Evolutionary conservation across 2,113 vertebrate species (phyloP).

Genomic region (Vidua chalybeata): DNA sequence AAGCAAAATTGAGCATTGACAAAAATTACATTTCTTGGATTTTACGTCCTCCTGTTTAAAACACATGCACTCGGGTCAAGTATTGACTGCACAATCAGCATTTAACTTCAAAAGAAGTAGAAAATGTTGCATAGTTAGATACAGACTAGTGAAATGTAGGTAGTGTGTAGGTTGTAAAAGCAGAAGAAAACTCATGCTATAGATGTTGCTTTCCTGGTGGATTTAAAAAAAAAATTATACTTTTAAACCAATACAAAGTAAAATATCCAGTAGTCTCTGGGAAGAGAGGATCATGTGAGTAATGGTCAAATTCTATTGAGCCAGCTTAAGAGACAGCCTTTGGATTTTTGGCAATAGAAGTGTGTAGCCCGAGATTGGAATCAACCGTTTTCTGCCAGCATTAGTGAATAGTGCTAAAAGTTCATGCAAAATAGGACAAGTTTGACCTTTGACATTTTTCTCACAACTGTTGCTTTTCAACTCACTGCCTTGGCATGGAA

Average conservation of each 20-base stretch:
- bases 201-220: not conserved
- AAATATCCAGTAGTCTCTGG: not conserved
- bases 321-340: not conserved
- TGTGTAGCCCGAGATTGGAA: not conserved
- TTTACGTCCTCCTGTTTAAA: not conserved
- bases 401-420: not conserved
- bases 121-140: not conserved
- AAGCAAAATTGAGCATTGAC: not conserved
- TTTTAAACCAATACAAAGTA: not conserved
- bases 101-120: not conserved
- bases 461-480: conserved; percentile 7
- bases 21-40: not conserved
- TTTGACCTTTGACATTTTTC: not conserved
- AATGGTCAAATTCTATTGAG: not conserved
- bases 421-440: not conserved
- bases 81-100: not conserved
- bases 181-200: not conserved
- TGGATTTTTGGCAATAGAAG: not conserved
- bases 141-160: not conserved
- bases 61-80: not conserved
- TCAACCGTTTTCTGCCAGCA: not conserved
- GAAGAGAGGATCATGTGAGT: not conserved
- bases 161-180: not conserved
- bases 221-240: not conserved
- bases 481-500: not conserved